Base-by-base conservation (phyloP, 2,888 invertebrate species). In the Volucella inanis region DNA sequence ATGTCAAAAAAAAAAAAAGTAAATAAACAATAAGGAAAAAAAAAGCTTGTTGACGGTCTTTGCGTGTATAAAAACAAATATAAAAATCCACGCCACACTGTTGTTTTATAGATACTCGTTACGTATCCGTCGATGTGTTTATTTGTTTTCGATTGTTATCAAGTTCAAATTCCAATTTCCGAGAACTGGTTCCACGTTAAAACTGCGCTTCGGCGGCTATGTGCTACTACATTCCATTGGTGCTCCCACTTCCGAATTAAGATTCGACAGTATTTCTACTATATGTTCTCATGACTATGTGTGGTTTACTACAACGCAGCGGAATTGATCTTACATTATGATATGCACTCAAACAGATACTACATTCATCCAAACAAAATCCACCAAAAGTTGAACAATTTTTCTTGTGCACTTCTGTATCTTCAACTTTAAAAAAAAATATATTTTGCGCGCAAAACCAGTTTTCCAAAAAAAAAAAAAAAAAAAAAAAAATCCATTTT, bases 161-260 rank as follows among this genome's bases (percentile, higher is more conserved):
- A 79, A 79, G 79, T 83, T 83, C 78, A 83, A 78, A 78, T 78
- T 83, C 78, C 83, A 15, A 79, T 57, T 68, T 59, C 55, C 54
- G 8, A 39, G 52, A 74, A 83, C 74, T 43, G 45, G 74, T 79
- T 79, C 67, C 67, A 55, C 18, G 70, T 31, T 22, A 52, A 61
- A n/a, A 76, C 62, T 52, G 15, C 22, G 47, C 39, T 4, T 1
- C n/a, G 15, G 39, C 22, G 41, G 8, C n/a, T 15, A 10, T 12
- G 11, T 55, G 57, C 57, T 61, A 71, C 61, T 2, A 41, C 68
- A 78, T 78, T 79, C 83, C 74, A 18, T 57, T 10, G 57, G 75
- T 39, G 64, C 68, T 78, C 74, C 74, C 67, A 72, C 62, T 67
- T 78, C 82, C 67, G 72, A 82, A 72, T 70, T 64, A 8, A 50